Percentiles rank a stretch among this genome's conserved stretches.
Evolutionary conservation across 1,140 invertebrate species (phyloP).

Genomic region (Aphis gossypii): DNA sequence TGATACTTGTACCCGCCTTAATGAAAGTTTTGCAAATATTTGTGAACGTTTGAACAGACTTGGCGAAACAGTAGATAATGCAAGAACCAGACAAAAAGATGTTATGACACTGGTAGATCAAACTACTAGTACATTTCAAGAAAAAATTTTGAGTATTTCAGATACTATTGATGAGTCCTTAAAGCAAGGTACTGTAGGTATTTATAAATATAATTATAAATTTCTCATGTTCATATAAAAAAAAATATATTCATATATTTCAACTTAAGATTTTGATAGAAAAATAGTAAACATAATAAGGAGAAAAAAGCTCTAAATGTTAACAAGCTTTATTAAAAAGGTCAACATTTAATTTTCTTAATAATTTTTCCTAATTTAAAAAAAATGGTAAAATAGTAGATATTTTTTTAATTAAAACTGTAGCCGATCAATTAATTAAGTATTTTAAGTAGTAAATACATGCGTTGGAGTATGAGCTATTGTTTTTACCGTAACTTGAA

Average conservation of each 20-base stretch:
- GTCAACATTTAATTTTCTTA: too few relatives aligned
- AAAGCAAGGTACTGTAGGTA: neutral
- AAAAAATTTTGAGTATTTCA: constrained; percentile 36
- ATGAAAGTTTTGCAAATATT: constrained; percentile 12
- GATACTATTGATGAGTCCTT: constrained; percentile 16
- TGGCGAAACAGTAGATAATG: neutral
- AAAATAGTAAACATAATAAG: neutral
- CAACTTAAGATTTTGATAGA: neutral
- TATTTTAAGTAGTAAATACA: too few relatives aligned
- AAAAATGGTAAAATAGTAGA: too few relatives aligned
- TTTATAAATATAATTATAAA: neutral
- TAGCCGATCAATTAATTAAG: too few relatives aligned
- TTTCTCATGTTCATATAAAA: neutral
- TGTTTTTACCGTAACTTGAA: too few relatives aligned
- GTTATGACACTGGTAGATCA: neutral
- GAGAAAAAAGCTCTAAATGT: neutral
- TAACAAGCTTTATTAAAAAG: too few relatives aligned
- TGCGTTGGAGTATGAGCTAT: too few relatives aligned
- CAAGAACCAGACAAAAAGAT: constrained; percentile 37
- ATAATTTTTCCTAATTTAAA: too few relatives aligned
- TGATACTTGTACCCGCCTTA: neutral
- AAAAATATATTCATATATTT: neutral
- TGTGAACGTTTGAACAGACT: constrained; percentile 46
- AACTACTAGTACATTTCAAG: constrained; percentile 41
- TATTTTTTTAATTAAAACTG: too few relatives aligned